A percentile compares a stretch with the other conserved stretches of the same genome.
phyloP scores from a whole-genome alignment of 2,113 vertebrate species.

The Pseudois nayaur region DNA sequence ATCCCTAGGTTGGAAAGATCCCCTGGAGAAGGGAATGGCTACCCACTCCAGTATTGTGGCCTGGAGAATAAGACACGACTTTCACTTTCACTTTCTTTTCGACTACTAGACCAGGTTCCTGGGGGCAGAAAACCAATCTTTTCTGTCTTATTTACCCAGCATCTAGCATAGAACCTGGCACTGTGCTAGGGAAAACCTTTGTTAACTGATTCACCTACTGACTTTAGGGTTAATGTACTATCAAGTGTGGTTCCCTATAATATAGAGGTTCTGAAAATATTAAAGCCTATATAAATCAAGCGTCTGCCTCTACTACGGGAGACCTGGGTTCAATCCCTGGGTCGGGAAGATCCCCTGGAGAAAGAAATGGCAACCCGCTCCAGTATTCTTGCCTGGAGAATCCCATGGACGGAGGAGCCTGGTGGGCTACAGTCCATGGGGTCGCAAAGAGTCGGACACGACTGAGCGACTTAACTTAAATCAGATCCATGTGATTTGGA shows the following conservation, averaged over 20 bases:
- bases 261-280: background rate
- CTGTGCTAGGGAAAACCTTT: background rate
- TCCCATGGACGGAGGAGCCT: too few species aligned
- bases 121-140: background rate
- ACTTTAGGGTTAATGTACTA: background rate
- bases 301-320: too few species aligned
- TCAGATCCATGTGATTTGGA: background rate
- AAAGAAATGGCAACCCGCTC: too few species aligned
- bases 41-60: background rate
- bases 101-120: background rate
- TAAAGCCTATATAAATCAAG: background rate
- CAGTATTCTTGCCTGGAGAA: too few species aligned
- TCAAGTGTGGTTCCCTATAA: background rate
- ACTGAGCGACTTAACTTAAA: background rate
- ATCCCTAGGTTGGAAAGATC: background rate
- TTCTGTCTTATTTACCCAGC: background rate
- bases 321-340: too few species aligned
- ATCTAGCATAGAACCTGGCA: background rate
- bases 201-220: background rate
- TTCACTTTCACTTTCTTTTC: background rate
- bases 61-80: accelerated
- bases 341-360: too few species aligned
- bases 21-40: background rate
- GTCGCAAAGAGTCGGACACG: too few species aligned
- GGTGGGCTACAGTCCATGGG: too few species aligned